Evolutionary conservation across 2,113 vertebrate genomes (phyloP).

Genomic region (Labrus mixtus): DNA sequence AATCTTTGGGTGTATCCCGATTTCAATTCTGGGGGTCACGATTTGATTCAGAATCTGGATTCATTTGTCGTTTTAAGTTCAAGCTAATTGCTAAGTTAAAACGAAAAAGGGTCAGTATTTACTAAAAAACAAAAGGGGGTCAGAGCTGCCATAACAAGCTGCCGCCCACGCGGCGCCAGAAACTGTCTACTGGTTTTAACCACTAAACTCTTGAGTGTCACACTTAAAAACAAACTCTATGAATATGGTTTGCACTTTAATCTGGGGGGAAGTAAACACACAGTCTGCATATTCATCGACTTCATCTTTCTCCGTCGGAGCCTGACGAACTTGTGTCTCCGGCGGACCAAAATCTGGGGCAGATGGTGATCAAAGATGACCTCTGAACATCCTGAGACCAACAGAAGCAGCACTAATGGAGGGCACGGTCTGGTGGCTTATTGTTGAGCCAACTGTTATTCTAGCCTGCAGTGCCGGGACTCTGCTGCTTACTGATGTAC

Average conservation of each 20-base stretch:
- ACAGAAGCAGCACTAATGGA: slow-evolving; percentile 70
- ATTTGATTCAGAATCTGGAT: too few species aligned
- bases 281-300: slow-evolving; percentile 8
- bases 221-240: too few species aligned
- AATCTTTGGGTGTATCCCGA: too few species aligned
- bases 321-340: slow-evolving; percentile 15
- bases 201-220: neutral
- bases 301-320: slow-evolving; percentile 8
- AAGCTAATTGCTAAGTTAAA: too few species aligned
- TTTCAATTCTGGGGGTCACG: too few species aligned
- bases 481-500: slow-evolving; percentile 43
- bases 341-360: slow-evolving; percentile 49
- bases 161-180: too few species aligned
- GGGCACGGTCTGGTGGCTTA: slow-evolving; percentile 60
- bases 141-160: too few species aligned
- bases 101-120: too few species aligned
- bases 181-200: too few species aligned
- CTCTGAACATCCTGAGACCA: slow-evolving; percentile 54
- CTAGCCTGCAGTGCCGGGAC: slow-evolving; percentile 36
- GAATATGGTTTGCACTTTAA: neutral
- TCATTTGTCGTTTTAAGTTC: too few species aligned
- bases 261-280: neutral
- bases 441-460: slow-evolving; percentile 69
- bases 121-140: too few species aligned
- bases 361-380: slow-evolving; percentile 70